phyloP scores from a whole-genome alignment of 2,888 invertebrate species.

The Cryptocephalus moraei region DNA sequence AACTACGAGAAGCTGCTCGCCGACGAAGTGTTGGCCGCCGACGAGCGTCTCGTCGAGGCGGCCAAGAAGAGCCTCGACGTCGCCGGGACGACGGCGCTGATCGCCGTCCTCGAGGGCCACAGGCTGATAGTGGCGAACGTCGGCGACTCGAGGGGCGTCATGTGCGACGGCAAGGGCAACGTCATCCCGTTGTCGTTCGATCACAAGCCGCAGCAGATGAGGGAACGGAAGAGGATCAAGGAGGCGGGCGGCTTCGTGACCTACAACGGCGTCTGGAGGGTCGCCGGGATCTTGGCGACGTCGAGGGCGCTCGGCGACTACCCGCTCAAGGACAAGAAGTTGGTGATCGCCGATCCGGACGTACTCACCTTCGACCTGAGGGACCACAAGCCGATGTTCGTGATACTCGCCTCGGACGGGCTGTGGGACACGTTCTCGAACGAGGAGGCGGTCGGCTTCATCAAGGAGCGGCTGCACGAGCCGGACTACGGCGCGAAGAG shows the following conservation, averaged over 20 bases:
- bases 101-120: conserved; percentile 75
- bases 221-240: conserved; percentile 84
- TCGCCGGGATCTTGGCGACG: conserved; percentile 89
- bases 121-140: conserved; percentile 89
- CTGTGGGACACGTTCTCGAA: conserved; percentile 94
- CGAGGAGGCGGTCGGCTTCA: conserved; percentile 85
- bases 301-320: conserved; percentile 92
- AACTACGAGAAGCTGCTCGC: conserved; percentile 74
- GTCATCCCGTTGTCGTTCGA: conserved; percentile 90
- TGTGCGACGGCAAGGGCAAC: conserved; percentile 84
- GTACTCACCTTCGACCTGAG: conserved; percentile 82
- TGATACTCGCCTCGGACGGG: conserved; percentile 90
- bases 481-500: conserved; percentile 86
- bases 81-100: conserved; percentile 84
- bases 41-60: conserved; percentile 68
- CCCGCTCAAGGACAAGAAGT: conserved; percentile 85
- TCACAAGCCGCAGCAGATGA: conserved; percentile 93
- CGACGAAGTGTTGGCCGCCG: conserved; percentile 80
- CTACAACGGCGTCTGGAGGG: conserved; percentile 93
- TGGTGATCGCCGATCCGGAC: conserved; percentile 93
- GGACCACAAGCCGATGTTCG: conserved; percentile 79
- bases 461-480: conserved; percentile 76
- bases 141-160: conserved; percentile 91
- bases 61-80: conserved; percentile 70
- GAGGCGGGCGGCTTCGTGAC: conserved; percentile 93